Evolutionary conservation across 2,888 invertebrate genomes (phyloP), one percentile per base, ranked within the genome.

Genomic region (Odontomyia ornata): DNA sequence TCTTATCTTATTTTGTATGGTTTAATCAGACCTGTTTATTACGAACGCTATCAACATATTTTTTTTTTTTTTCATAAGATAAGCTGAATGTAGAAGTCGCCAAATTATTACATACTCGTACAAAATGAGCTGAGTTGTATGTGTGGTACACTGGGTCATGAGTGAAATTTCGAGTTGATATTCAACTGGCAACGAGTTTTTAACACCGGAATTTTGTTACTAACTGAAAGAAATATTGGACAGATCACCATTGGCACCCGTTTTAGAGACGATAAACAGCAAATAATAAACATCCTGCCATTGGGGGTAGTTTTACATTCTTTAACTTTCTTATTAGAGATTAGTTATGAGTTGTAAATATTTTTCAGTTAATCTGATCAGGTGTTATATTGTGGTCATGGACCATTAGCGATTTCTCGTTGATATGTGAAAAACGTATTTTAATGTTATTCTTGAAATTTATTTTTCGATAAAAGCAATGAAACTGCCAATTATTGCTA

Each of bases 141-240:
- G n/a, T 52, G 52, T 4, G 18, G 13, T 15, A 18, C n/a, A 52
- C 52, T 52, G 18, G 52, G 52, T 52, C 52, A 52, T 52, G 7
- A 18, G 4, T 52, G 4, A 18, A 4, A 52, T 3, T 52, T 52
- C 13, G 4, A 52, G 52, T 9, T 3, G 13, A 13, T 52, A 13
- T 13, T 52, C n/a, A 15, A 52, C 18, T 52, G 15, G 52, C 52
- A 52, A 18, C 52, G 18, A 18, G 36, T 36, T 36, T 36, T 36
- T 3, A 36, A 36, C 36, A 36, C 4, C 52, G 13, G 15, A 64
- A 28, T 25, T 27, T 64, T 64, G 64, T 64, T 64, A 64, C 64
- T 27, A 64, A 64, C 64, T 64, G 64, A 64, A 64, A 64, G 7
- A 60, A 23, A n/a, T 23, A 11, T 15, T 25, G 36, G 36, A 36